Base-by-base conservation (phyloP, 2,113 vertebrate genomes). In the Onychorhynchus coronatus region DNA sequence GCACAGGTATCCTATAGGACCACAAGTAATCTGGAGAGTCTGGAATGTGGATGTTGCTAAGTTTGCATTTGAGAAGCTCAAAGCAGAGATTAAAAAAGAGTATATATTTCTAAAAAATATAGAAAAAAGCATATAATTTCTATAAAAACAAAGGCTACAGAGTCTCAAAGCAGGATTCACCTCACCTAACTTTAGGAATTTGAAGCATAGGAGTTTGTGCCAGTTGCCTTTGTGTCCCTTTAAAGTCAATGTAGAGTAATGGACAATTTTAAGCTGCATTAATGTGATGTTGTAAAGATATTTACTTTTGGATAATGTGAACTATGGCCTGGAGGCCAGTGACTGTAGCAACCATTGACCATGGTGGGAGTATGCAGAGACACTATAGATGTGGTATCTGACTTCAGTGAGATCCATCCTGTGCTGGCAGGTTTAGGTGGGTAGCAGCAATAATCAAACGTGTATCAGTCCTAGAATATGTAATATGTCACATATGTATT, bases 281-380 rank as follows among this genome's bases (percentile, higher is more conserved):
- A 52, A 14, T 59, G 71, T 52, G 66, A 28, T 28, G 21, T 5
- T 75, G 79, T 56, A 42, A 84, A 72, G 62, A 49, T 11, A 19
- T 81, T 78, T 78, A 25, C 39, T 93, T 94, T 44, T 41, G 70
- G 70, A 56, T 63, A 68, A 91, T 81, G 81, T 87, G 66, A 67
- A 14, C 42, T 59, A 3, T 75, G 70, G 37, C 73, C 76, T 71
- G 70, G 12, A 78, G 74, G 71, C 56, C 73, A 37, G 44, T 61
- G 58, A 9, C 66, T 94, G 41, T 4, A 15, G 33, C 30, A n/a
- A 42, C 37, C 28, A 49, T 6, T 0, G 3, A 19, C 25, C 62
- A 2, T 12, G 44, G 31, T 27, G 44, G 47, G 66, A 47, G n/a
- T 39, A 59, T n/a, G 42, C 42, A 75, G 70, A 78, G 47, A 11